Conservation (phyloP, 1,140 invertebrate species). For the Bombus haemorrhoidalis region DNA sequence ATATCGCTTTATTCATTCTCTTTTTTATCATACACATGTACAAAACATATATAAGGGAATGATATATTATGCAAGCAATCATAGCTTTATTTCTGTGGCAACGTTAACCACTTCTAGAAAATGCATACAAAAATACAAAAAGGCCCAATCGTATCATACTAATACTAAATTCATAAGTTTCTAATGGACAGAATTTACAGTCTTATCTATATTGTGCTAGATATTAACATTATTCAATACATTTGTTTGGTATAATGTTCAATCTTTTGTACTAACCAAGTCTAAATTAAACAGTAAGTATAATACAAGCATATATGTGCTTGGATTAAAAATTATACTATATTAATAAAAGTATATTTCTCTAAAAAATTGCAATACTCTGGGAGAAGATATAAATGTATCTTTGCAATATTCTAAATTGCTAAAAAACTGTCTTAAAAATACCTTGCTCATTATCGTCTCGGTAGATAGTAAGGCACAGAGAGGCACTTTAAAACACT, state of each 20-base stretch:
- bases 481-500: constrained; percentile 34
- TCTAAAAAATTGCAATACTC: constrained; percentile 41
- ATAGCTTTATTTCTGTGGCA: constrained; percentile 13
- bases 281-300: constrained; percentile 45
- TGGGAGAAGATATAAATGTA: constrained; percentile 21
- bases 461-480: constrained; percentile 13
- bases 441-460: background rate
- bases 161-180: constrained; percentile 45
- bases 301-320: constrained; percentile 32
- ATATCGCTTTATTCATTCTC: constrained; percentile 20
- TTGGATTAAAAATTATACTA: constrained; percentile 43
- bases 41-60: constrained; percentile 20
- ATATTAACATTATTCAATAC: constrained; percentile 4
- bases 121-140: constrained; percentile 57
- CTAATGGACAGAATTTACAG: constrained; percentile 63
- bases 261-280: constrained; percentile 57
- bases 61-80: constrained; percentile 29
- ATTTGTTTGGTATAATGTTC: constrained; percentile 12
- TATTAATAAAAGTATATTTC: constrained; percentile 62
- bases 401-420: constrained; percentile 6
- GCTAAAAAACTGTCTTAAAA: constrained; percentile 14
- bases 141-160: constrained; percentile 34
- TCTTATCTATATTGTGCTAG: constrained; percentile 50
- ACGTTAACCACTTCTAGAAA: background rate
- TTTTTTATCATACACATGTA: constrained; percentile 22